Evolutionary conservation across 1,140 invertebrate species (phyloP).

Genomic region (Drosophila ironensis): DNA sequence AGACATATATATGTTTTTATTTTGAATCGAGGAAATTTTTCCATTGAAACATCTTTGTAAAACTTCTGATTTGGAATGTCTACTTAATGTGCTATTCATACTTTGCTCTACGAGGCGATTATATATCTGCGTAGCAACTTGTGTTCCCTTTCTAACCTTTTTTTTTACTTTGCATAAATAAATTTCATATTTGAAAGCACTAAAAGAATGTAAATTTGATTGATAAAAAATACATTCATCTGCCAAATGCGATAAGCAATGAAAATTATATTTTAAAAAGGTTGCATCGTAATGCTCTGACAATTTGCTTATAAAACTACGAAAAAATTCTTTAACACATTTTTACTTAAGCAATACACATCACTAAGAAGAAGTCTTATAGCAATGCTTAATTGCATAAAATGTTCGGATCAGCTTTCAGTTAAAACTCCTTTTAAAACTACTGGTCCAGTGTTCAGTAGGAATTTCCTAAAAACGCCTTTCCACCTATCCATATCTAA

Average conservation of each 20-base stretch:
- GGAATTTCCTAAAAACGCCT: conserved; percentile 7
- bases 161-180: conserved; percentile 20
- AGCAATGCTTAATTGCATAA: too few relatives aligned
- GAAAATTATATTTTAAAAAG: conserved; percentile 23
- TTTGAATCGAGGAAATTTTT: too few relatives aligned
- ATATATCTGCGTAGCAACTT: conserved; percentile 11
- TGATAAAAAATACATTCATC: not conserved
- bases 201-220: conserved; percentile 4
- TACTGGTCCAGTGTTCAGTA: conserved; percentile 9
- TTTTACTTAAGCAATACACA: too few relatives aligned
- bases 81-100: not conserved
- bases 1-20: too few relatives aligned
- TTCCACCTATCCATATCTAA: conserved; percentile 10
- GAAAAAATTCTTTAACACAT: conserved; percentile 9
- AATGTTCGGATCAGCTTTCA: too few relatives aligned
- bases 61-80: too few relatives aligned
- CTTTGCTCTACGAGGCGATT: conserved; percentile 12
- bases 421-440: conserved; percentile 6
- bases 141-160: conserved; percentile 13
- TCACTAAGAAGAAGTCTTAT: too few relatives aligned
- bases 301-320: conserved; percentile 18
- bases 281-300: conserved; percentile 16
- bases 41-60: too few relatives aligned
- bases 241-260: conserved; percentile 16
- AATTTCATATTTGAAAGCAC: conserved; percentile 25